Percentiles rank a stretch among this genome's conserved stretches.
These are phyloP conservation scores for Clunio marinus DNA, from an alignment of 2,888 invertebrate genomes.

Conservation along the genomic window DNA sequence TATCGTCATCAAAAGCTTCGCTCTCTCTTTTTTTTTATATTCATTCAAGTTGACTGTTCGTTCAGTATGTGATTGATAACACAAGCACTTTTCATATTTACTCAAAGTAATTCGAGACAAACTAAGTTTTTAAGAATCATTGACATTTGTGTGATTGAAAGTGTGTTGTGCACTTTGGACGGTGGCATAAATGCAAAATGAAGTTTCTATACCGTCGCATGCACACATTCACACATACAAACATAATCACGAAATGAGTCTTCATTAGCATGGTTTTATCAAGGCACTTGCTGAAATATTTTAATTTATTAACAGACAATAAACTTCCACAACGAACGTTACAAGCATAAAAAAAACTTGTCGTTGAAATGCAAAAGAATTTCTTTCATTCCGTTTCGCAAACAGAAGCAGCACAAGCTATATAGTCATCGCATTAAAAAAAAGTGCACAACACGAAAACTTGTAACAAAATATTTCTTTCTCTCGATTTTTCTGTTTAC, in stretches of 20 bases:
- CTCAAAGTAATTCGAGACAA: too few relatives aligned
- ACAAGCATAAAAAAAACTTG: background rate
- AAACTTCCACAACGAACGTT: too few relatives aligned
- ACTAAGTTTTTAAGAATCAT: background rate
- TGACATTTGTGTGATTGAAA: constrained; percentile 5
- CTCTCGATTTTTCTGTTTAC: constrained; percentile 4
- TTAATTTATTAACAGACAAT: background rate
- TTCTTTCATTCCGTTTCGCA: background rate
- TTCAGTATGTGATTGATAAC: too few relatives aligned
- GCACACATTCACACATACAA: background rate
- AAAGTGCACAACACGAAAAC: constrained; percentile 1
- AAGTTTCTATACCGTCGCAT: too few relatives aligned
- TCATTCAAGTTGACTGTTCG: too few relatives aligned
- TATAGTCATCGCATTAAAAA: too few relatives aligned
- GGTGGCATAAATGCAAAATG: too few relatives aligned
- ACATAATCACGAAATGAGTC: too few relatives aligned
- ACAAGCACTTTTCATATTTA: too few relatives aligned
- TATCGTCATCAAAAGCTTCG: too few relatives aligned
- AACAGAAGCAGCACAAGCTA: too few relatives aligned
- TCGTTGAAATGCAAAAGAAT: background rate
- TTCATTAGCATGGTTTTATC: constrained; percentile 1
- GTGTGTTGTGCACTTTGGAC: background rate
- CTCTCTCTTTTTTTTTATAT: too few relatives aligned
- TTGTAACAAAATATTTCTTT: constrained; percentile 7
- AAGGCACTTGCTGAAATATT: background rate